Percentiles rank a stretch among this genome's conserved stretches.
Evolutionary conservation across 2,797 vertebrate genomes (phyloP).

Genomic region (Rhinichthys osculus): DNA sequence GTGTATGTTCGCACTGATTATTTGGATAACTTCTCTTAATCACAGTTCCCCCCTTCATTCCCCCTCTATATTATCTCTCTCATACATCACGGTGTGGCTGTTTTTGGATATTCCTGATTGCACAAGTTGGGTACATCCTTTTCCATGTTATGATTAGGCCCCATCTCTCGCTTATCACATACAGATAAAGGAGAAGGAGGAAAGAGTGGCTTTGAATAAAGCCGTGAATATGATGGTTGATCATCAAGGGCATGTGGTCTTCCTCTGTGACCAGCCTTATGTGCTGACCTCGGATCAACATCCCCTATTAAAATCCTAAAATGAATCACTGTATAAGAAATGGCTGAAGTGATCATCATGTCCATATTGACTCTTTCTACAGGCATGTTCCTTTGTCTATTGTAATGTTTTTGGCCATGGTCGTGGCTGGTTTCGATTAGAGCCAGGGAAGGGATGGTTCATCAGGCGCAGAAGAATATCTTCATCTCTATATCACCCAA

Average conservation of each 20-base stretch:
- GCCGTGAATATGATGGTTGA: conserved; percentile 56
- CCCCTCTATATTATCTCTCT: conserved; percentile 60
- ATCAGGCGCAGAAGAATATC: conserved; percentile 44
- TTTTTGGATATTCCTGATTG: conserved; percentile 63
- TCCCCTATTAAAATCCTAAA: not conserved
- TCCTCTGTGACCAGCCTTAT: not conserved
- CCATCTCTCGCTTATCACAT: conserved; percentile 59
- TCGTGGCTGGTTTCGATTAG: conserved; percentile 54
- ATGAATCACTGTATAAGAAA: conserved; percentile 24
- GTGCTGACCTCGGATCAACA: not conserved
- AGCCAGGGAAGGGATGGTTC: conserved; percentile 36
- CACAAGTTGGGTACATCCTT: conserved; percentile 58
- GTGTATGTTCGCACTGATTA: conserved; percentile 59
- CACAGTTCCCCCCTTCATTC: conserved; percentile 46
- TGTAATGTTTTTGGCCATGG: conserved; percentile 30
- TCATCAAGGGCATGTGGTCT: conserved; percentile 56
- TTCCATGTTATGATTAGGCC: conserved; percentile 57
- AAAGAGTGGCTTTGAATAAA: conserved; percentile 59
- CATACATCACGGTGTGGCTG: conserved; percentile 64
- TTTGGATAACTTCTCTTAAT: conserved; percentile 61
- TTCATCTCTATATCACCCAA: conserved; percentile 47
- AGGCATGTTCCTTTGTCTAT: conserved; percentile 27
- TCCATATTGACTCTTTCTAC: conserved; percentile 28
- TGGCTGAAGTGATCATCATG: conserved; percentile 21
- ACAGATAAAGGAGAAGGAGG: conserved; percentile 51